Percentiles rank a stretch among this genome's conserved stretches.
These are phyloP conservation scores for Noctua janthe DNA, from an alignment of 2,888 invertebrate genomes.

Conservation along the genomic window DNA sequence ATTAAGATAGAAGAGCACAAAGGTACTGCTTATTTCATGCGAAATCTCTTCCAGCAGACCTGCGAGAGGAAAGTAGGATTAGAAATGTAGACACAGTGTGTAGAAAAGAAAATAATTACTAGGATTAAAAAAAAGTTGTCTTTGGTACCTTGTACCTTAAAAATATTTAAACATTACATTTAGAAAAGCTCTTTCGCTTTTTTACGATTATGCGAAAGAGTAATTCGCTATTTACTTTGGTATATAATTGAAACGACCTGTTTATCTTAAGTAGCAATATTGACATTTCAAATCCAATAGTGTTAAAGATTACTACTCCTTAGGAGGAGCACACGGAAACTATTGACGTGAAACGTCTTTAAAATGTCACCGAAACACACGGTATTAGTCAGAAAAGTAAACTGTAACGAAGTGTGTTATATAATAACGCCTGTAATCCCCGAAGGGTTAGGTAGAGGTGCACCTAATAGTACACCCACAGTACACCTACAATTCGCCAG, in stretches of 20 bases:
- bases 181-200: not conserved
- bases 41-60: too few relatives aligned
- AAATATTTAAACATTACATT: not conserved
- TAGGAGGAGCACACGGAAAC: not conserved
- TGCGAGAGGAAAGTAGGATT: too few relatives aligned
- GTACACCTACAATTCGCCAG: too few relatives aligned
- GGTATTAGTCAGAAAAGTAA: not conserved
- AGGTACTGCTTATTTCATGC: too few relatives aligned
- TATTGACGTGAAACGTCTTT: not conserved
- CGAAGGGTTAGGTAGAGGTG: too few relatives aligned
- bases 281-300: slow-evolving; percentile 1
- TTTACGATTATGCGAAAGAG: not conserved
- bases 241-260: not conserved
- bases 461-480: too few relatives aligned
- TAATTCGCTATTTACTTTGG: too few relatives aligned
- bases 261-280: not conserved
- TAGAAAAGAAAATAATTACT: too few relatives aligned
- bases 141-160: not conserved
- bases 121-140: too few relatives aligned
- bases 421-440: too few relatives aligned
- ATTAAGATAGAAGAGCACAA: too few relatives aligned
- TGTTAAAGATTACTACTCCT: slow-evolving; percentile 11
- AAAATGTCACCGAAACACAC: not conserved
- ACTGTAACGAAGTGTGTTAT: not conserved
- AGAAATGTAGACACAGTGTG: too few relatives aligned